Evolutionary conservation across 2,113 vertebrate genomes (phyloP).

Genomic region (Eolophus roseicapilla): DNA sequence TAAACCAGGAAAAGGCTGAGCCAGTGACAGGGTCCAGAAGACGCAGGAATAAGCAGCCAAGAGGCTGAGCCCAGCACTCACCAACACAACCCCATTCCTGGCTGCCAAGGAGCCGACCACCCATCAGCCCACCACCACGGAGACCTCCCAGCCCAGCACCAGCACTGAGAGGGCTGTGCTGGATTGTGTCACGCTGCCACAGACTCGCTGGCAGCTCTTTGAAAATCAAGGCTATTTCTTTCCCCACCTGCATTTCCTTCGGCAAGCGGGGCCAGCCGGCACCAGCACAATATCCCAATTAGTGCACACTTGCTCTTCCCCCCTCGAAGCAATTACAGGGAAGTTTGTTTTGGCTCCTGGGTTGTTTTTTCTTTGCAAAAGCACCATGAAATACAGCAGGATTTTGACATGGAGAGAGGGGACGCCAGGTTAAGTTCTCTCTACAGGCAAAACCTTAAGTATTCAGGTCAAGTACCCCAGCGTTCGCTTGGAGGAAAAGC

Average conservation of each 20-base stretch:
- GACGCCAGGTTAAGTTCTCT: background rate
- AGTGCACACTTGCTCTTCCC: background rate
- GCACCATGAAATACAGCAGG: background rate
- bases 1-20: background rate
- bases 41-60: background rate
- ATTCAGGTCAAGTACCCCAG: conserved; percentile 5
- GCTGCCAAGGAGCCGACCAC: background rate
- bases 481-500: background rate
- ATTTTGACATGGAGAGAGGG: background rate
- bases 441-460: conserved; percentile 4
- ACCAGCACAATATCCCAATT: conserved; percentile 24
- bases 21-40: rapidly evolving
- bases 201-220: background rate
- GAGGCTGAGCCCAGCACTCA: background rate
- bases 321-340: background rate
- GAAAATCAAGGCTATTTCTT: conserved; percentile 27
- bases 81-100: background rate
- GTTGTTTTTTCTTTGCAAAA: conserved; percentile 2
- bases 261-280: background rate
- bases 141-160: background rate
- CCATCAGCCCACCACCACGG: background rate
- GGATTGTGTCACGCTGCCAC: background rate
- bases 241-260: conserved; percentile 29
- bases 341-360: background rate
- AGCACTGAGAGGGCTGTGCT: background rate